Conservation (phyloP, 2,113 vertebrate genomes). For the Gadus chalcogrammus region DNA sequence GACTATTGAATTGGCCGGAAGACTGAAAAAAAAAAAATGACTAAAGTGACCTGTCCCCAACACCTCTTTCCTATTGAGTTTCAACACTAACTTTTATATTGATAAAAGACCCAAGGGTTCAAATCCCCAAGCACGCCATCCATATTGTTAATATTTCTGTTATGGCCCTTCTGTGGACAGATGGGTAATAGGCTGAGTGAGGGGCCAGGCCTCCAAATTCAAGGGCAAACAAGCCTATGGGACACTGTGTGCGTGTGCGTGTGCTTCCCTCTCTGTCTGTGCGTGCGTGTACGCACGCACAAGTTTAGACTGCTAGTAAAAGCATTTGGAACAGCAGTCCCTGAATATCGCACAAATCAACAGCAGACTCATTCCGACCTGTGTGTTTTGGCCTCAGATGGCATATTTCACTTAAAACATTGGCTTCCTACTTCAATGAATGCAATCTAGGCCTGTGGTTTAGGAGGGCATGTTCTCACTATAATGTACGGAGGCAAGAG, state of each 20-base stretch:
- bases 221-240: conserved; percentile 53
- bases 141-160: conserved; percentile 39
- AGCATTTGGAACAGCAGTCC: background rate
- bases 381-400: conserved; percentile 46
- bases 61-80: conserved; percentile 23
- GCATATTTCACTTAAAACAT: conserved; percentile 47
- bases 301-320: background rate
- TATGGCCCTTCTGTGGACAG: conserved; percentile 42
- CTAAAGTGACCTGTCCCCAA: background rate
- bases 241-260: conserved; percentile 22
- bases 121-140: conserved; percentile 40
- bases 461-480: conserved; percentile 44
- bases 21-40: no score
- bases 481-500: conserved; percentile 40
- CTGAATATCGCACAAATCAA: conserved; percentile 36
- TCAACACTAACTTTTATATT: conserved; percentile 16
- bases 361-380: conserved; percentile 34
- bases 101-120: conserved; percentile 41
- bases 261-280: background rate
- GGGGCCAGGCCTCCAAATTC: conserved; percentile 49
- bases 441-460: conserved; percentile 45
- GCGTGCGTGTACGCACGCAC: no score
- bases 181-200: conserved; percentile 53
- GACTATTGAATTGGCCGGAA: no score
- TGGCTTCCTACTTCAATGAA: conserved; percentile 51